These are phyloP conservation scores for Vireo griseus DNA, from an alignment of 2,797 vertebrate species.

Conservation along the genomic window DNA sequence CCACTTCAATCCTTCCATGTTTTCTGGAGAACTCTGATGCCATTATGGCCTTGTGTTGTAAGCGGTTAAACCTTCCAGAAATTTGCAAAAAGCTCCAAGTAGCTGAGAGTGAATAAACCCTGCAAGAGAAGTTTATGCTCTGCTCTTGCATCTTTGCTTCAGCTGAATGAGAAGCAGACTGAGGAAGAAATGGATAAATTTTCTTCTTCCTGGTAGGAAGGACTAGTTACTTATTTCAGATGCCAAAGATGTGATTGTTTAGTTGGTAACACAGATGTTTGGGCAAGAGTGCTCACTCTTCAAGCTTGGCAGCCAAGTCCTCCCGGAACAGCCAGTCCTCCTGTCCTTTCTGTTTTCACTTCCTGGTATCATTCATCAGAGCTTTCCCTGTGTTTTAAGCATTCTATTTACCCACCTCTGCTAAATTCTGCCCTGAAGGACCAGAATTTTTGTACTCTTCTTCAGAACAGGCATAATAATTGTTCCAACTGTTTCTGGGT, in stretches of 20 bases:
- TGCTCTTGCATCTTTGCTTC: not conserved
- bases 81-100: not conserved
- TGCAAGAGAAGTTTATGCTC: not conserved
- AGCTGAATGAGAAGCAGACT: not conserved
- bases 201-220: constrained; percentile 23
- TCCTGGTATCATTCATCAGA: not conserved
- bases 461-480: not conserved
- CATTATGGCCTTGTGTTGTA: not conserved
- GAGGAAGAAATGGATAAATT: not conserved
- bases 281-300: not conserved
- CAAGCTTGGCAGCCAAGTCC: not conserved
- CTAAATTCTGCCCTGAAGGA: not conserved
- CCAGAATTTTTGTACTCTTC: not conserved
- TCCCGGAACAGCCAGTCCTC: not conserved
- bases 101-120: not conserved
- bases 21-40: not conserved
- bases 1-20: not conserved
- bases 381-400: not conserved
- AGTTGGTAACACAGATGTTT: not conserved
- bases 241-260: not conserved
- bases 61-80: not conserved
- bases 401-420: not conserved
- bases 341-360: not conserved
- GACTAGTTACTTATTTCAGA: not conserved
- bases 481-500: not conserved